Percentiles rank a stretch among this genome's conserved stretches.
phyloP scores from a whole-genome alignment of 1,140 invertebrate genomes.

The Semibalanus balanoides region DNA sequence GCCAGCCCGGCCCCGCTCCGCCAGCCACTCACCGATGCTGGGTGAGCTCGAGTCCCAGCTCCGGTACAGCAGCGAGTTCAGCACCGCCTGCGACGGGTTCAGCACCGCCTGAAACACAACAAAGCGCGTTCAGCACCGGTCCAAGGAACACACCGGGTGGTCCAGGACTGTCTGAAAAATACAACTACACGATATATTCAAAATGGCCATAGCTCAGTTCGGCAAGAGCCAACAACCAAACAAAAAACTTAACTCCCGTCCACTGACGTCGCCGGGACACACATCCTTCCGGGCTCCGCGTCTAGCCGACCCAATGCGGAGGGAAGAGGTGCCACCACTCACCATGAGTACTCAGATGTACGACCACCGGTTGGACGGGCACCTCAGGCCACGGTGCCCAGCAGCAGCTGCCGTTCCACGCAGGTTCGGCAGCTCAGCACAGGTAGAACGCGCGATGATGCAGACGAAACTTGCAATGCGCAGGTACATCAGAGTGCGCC shows the following conservation, averaged over 20 bases:
- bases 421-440: constrained; percentile 64
- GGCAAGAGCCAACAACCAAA: no score
- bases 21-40: constrained; percentile 5
- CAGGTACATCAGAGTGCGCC: constrained; percentile 49
- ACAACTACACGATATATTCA: no score
- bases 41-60: constrained; percentile 23
- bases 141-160: no score
- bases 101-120: constrained; percentile 46
- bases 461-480: constrained; percentile 54
- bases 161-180: no score
- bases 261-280: no score
- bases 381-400: constrained; percentile 57
- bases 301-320: no score
- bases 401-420: constrained; percentile 53
- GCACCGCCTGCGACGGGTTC: constrained; percentile 65
- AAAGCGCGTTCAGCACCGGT: background rate
- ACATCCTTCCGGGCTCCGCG: no score
- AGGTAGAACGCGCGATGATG: constrained; percentile 62
- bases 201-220: no score
- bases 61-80: constrained; percentile 61
- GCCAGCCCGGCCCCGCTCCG: background rate
- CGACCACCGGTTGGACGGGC: constrained; percentile 46
- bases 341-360: constrained; percentile 66
- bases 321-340: constrained; percentile 27
- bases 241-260: no score